Base-by-base conservation (phyloP, 2,888 invertebrate species). In the Drosophila robusta region DNA sequence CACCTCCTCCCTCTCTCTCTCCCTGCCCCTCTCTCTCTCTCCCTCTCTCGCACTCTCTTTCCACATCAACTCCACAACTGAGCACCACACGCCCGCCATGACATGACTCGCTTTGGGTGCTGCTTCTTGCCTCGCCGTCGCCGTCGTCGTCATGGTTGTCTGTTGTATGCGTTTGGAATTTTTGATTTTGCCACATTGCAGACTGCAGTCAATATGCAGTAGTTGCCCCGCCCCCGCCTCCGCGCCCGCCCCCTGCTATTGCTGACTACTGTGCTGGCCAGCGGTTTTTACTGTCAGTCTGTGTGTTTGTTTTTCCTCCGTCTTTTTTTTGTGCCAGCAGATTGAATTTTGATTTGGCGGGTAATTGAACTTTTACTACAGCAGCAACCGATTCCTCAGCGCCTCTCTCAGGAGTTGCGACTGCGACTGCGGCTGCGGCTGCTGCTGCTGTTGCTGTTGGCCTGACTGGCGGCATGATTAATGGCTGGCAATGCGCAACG, bases 301-400 rank as follows among this genome's bases (percentile, higher is more conserved):
- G 68, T 66, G 69, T 81, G 74, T 66, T 52, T 55, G 58, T 49
- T 69, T 76, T 50, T 55, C 51, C 61, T 49, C 39, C 9, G 9
- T 77, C 62, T 72, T 73, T 70, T 79, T 77, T 70, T 74, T 68
- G 66, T 52, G 79, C 71, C 79, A 81, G 80, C 80, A 85, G 85
- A 88, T 89, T 88, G 89, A 89, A 87, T 90, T 90, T 89, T 90
- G 89, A 90, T 88, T 90, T 90, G 89, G 85, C 87, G 89, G 89
- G 88, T 90, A 88, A 90, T 88, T 90, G 90, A 88, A 90, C 88
- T 90, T 78, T 87, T 86, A 85, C 85, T 84, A 84, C 78, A 72
- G 58, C 72, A 57, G 66, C 47, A 42, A 18, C 11, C 44, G 62
- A 47, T 61, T 70, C 60, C 70, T 45, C 56, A 41, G 29, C 51